Percentiles rank a stretch among this genome's conserved stretches.
phyloP scores from a whole-genome alignment of 1,140 invertebrate species.

The Lepidurus arcticus region DNA sequence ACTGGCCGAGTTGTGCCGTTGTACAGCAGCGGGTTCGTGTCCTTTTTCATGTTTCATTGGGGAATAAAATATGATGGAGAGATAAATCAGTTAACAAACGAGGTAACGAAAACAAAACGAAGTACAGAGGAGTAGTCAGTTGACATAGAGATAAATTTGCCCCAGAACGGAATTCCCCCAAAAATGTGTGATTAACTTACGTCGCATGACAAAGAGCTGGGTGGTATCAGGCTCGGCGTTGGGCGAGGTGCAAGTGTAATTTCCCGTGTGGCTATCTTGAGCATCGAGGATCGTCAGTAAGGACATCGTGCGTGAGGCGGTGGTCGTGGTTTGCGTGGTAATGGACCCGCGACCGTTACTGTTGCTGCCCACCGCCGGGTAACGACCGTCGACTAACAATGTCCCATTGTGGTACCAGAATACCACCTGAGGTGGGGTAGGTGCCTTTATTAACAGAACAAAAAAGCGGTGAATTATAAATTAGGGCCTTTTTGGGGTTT shows the following conservation, averaged over 20 bases:
- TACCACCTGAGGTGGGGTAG: conserved; percentile 78
- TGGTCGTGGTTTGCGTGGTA: conserved; percentile 57
- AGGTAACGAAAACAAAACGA: not conserved
- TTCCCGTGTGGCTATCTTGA: conserved; percentile 65
- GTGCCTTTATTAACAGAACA: conserved; percentile 58
- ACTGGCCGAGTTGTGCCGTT: not conserved
- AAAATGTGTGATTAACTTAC: conserved; percentile 21
- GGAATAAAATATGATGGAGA: not conserved
- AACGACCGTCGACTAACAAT: conserved; percentile 83
- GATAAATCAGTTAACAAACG: not conserved
- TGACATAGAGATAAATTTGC: not conserved
- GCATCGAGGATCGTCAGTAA: conserved; percentile 71
- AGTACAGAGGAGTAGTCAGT: not conserved
- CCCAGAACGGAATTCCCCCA: not conserved
- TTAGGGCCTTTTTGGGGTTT: not conserved
- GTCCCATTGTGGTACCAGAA: conserved; percentile 88
- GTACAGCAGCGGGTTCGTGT: conserved; percentile 20
- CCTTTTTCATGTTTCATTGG: not conserved
- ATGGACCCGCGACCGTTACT: conserved; percentile 24
- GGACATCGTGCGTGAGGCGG: conserved; percentile 45
- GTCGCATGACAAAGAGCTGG: conserved; percentile 34
- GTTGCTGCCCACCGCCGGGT: conserved; percentile 58
- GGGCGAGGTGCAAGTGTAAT: conserved; percentile 34
- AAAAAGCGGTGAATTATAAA: not conserved
- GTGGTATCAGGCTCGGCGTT: conserved; percentile 33